phyloP scores from a whole-genome alignment of 2,888 invertebrate genomes.

The Chrysolina americana region DNA sequence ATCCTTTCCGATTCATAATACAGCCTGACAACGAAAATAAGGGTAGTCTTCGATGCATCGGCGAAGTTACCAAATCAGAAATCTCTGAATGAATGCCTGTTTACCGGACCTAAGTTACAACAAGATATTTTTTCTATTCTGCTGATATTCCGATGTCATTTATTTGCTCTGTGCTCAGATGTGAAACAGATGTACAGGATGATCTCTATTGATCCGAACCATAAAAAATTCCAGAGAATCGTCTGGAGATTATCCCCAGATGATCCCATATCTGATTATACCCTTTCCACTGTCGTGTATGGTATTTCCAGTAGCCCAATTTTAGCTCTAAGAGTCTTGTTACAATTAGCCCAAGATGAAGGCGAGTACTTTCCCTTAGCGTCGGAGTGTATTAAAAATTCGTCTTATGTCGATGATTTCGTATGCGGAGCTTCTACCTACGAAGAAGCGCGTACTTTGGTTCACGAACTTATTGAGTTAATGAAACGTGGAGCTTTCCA shows the following conservation, averaged over 20 bases:
- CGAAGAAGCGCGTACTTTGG: neutral
- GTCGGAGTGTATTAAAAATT: neutral
- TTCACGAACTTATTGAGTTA: constrained; percentile 8
- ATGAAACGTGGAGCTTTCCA: constrained; percentile 8
- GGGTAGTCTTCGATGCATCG: constrained; percentile 34
- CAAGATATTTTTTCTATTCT: constrained; percentile 28
- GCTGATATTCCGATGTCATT: constrained; percentile 6
- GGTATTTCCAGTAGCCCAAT: constrained; percentile 16
- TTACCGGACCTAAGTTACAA: constrained; percentile 33
- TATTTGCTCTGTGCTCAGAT: constrained; percentile 21
- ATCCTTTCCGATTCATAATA: too few relatives aligned
- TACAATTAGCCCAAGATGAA: constrained; percentile 28
- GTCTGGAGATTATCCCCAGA: neutral
- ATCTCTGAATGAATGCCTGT: constrained; percentile 29
- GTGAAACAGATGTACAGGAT: constrained; percentile 35
- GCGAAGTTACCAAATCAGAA: neutral
- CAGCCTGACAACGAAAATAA: neutral
- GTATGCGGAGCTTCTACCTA: neutral
- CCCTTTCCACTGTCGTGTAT: constrained; percentile 7
- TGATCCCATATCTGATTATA: neutral
- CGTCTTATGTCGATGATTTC: constrained; percentile 27
- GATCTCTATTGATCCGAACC: constrained; percentile 13
- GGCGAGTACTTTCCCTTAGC: constrained; percentile 1
- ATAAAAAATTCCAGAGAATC: neutral
- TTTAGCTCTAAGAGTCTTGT: constrained; percentile 18